Base-by-base conservation (phyloP, 1,140 invertebrate species). In the Cyphomyrmex costatus region DNA sequence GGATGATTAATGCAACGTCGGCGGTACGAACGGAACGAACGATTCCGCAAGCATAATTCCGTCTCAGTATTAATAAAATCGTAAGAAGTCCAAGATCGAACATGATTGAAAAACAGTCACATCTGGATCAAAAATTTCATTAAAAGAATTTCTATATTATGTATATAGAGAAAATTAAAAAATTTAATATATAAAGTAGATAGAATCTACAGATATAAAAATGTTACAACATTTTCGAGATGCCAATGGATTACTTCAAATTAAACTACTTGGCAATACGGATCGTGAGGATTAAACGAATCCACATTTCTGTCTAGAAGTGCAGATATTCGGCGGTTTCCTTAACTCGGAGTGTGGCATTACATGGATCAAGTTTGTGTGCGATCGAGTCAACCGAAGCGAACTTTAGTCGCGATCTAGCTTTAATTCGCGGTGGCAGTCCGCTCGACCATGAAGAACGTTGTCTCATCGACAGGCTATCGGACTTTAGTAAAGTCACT, bases 391-490 rank as follows among this genome's bases (percentile, higher is more conserved):
- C 66, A 74, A 66, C 79, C 46, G n/a, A 21, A 65, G 61, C 30
- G 63, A 87, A 87, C 80, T 87, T 85, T 61, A 53, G 70, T 51
- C 49, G 12, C 49, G 30, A 21, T 83, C 36, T 49, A 74, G 86
- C 80, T 85, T 66, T 85, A 87, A 87, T 85, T 87, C 51, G 80
- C 42, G 33, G 60, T 74, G 80, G 80, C 86, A 87, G 33, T 78
- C 61, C 78, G 21, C 49, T 85, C 86, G 74, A 89, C 86, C 79
- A 76, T 89, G 79, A 87, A 87, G 68, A 80, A 89, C 76, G 87
- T 88, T 85, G 87, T 86, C 77, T 85, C 86, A 87, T 87, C 80
- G 79, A 74, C 60, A 79, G 79, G 30, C 83, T 89, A 84, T 87
- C 60, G 61, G 56, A 86, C 61, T 82, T 86, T 2, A 42, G 24